Evolutionary conservation across 2,797 vertebrate species (phyloP).

Genomic region (Labroides dimidiatus): DNA sequence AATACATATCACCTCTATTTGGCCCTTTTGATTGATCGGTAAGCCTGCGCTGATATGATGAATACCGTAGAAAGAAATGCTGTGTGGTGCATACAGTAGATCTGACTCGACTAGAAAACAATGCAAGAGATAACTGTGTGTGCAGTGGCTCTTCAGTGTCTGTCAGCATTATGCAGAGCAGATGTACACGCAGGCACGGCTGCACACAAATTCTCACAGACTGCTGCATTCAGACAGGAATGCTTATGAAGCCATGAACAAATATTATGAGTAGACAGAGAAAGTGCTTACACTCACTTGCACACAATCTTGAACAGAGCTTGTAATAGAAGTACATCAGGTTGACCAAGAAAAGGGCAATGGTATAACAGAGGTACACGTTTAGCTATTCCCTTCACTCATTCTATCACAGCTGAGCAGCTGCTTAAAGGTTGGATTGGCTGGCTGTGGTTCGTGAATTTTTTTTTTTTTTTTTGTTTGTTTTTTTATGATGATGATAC

Average conservation of each 20-base stretch:
- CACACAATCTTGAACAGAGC: conserved; percentile 12
- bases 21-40: conserved; percentile 52
- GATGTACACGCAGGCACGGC: conserved; percentile 27
- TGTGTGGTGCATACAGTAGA: conserved; percentile 13
- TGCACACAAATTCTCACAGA: conserved; percentile 6
- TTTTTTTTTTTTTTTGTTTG: no score
- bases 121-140: conserved; percentile 9
- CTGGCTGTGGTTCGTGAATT: not conserved
- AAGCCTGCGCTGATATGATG: conserved; percentile 53
- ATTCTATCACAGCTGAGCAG: conserved; percentile 11
- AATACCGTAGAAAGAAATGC: conserved; percentile 38
- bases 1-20: conserved; percentile 50
- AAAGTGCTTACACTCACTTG: conserved; percentile 17
- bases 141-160: conserved; percentile 19
- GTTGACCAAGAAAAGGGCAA: conserved; percentile 12
- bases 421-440: conserved; percentile 18
- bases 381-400: conserved; percentile 8
- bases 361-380: conserved; percentile 30
- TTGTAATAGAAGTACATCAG: conserved; percentile 35
- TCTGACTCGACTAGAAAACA: conserved; percentile 50
- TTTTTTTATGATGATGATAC: no score
- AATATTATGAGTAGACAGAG: conserved; percentile 9
- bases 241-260: conserved; percentile 13
- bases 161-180: conserved; percentile 59
- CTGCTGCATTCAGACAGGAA: conserved; percentile 13